Evolutionary conservation across 2,113 vertebrate species (phyloP).

Genomic region (Paraplagusia blochii): DNA sequence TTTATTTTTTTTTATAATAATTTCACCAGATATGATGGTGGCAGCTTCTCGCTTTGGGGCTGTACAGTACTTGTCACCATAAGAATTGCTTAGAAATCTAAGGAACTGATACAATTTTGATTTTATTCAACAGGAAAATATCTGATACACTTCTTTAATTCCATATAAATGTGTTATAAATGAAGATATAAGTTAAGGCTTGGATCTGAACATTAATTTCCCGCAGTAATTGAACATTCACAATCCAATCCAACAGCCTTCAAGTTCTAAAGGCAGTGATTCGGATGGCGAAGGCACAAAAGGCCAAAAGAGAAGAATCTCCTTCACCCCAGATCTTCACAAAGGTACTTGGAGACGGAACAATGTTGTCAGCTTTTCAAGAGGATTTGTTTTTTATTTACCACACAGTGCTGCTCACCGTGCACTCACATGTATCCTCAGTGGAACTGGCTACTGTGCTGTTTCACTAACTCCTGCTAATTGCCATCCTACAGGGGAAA

Average conservation of each 20-base stretch:
- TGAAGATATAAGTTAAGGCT: too few relatives aligned
- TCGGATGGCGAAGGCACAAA: conserved; percentile 82
- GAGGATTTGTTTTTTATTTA: conserved; percentile 38
- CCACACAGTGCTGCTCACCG: conserved; percentile 6
- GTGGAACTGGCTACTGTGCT: conserved; percentile 28
- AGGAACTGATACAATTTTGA: too few relatives aligned
- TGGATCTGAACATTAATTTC: background rate
- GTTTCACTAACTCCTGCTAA: conserved; percentile 52
- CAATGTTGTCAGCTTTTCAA: background rate
- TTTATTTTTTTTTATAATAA: too few relatives aligned
- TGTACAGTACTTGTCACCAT: too few relatives aligned
- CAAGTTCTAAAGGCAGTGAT: conserved; percentile 69
- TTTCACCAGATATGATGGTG: too few relatives aligned
- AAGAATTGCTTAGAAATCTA: too few relatives aligned
- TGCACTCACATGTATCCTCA: conserved; percentile 19
- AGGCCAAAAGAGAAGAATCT: conserved; percentile 84
- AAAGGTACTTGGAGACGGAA: conserved; percentile 76
- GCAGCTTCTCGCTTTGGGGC: too few relatives aligned
- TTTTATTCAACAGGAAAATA: too few relatives aligned
- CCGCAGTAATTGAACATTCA: background rate
- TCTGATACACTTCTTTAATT: too few relatives aligned
- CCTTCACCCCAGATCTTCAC: conserved; percentile 85
- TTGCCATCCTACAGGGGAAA: conserved; percentile 63
- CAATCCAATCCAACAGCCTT: conserved; percentile 53
- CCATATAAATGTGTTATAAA: too few relatives aligned